Conservation (phyloP, 2,888 invertebrate species). For the Smittia aterrima region DNA sequence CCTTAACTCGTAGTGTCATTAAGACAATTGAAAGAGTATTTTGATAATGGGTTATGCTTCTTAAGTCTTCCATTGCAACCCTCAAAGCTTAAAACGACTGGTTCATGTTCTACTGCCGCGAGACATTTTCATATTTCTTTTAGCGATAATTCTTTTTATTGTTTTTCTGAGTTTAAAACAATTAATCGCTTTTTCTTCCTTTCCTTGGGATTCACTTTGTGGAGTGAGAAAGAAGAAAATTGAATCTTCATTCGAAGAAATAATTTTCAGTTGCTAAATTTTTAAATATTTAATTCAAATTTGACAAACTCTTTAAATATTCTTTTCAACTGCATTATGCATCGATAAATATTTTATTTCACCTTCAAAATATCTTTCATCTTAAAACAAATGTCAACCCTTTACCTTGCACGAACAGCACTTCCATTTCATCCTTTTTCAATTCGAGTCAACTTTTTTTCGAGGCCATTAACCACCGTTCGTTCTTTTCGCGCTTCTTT, state of each 20-base stretch:
- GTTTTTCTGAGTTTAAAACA: slow-evolving; percentile 9
- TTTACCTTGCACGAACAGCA: slow-evolving; percentile 28
- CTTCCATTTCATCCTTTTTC: slow-evolving; percentile 8
- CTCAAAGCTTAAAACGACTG: background rate
- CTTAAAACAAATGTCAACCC: slow-evolving; percentile 6
- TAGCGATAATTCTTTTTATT: slow-evolving; percentile 21
- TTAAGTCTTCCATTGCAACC: slow-evolving; percentile 14
- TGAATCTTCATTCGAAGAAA: background rate
- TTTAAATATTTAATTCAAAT: background rate
- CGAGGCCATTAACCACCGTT: slow-evolving; percentile 39
- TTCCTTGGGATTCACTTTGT: background rate
- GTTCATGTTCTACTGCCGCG: background rate
- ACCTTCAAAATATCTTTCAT: background rate
- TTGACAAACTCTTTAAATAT: background rate
- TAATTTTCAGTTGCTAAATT: background rate
- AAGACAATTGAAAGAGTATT: slow-evolving; percentile 27
- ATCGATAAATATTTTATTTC: too few relatives aligned
- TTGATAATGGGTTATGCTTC: slow-evolving; percentile 26
- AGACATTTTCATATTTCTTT: slow-evolving; percentile 3
- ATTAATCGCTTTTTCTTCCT: slow-evolving; percentile 18
- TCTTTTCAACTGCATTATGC: too few relatives aligned
- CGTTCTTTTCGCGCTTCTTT: slow-evolving; percentile 6
- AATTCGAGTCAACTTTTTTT: slow-evolving; percentile 21
- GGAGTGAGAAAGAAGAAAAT: background rate
- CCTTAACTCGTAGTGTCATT: background rate